Base-by-base conservation (phyloP, 1,140 invertebrate genomes). In the Aphelinus atriplicis region DNA sequence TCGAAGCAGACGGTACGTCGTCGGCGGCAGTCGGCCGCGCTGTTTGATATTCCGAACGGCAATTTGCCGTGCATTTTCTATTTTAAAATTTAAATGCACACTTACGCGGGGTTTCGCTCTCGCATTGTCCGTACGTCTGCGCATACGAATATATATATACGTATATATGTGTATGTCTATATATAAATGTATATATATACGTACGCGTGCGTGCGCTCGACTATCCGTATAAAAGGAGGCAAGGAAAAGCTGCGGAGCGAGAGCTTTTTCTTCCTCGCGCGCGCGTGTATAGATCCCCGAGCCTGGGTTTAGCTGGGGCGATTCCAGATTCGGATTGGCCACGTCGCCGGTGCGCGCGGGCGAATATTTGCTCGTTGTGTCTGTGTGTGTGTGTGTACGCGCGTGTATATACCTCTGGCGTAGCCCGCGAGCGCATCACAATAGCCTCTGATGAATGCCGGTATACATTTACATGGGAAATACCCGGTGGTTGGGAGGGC, bases 381-480 rank as follows among this genome's bases (percentile, higher is more conserved):
- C 10, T 62, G 50, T 26, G 2, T 46, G 45, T 62, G 26, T 47
- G 7, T 62, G 46, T 62, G 46, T 7, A 42, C 53, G 62, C 26
- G 26, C 26, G 26, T 26, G 26, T 26, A 26, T 0, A 26, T 26
- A 26, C 26, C 0, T 0, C 26, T 26, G 26, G 26, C 26, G 26
- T 26, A 26, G 26, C 26, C 26, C 26, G 26, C 26, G 75, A 80
- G 73, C 79, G 82, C 83, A 82, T 83, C 80, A 85, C 84, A 86
- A 84, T 85, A 82, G 83, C 78, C n/a, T 79, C 81, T 86, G 85
- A 86, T 86, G 85, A 86, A 86, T 86, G 81, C 82, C 78, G 83
- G 84, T 86, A 86, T 86, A 86, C 81, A 86, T 86, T 86, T 86
- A 86, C 84, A 86, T 86, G 81, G 83, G 81, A 85, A 86, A 86